Percentiles rank a stretch among this genome's conserved stretches.
Conservation (phyloP, 2,888 invertebrate species). For the Portevinia maculata region DNA sequence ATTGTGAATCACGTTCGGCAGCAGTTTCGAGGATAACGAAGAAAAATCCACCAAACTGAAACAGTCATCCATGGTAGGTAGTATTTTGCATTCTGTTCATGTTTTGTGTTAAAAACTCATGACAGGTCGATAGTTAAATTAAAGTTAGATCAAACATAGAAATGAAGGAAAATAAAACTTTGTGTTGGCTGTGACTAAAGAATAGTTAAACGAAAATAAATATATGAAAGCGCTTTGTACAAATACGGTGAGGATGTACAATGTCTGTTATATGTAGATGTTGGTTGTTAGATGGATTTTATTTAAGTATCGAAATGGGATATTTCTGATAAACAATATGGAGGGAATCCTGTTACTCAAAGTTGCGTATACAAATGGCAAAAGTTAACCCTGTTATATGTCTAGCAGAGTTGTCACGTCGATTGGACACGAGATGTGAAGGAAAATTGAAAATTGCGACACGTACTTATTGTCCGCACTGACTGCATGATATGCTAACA, state of each 20-base stretch:
- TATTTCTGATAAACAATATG: not conserved
- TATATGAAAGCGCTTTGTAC: not conserved
- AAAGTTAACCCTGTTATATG: not conserved
- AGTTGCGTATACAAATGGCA: not conserved
- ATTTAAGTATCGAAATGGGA: not conserved
- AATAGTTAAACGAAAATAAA: not conserved
- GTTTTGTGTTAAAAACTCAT: slow-evolving; percentile 29
- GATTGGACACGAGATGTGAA: not conserved
- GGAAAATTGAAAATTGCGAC: not conserved
- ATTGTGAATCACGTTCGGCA: slow-evolving; percentile 7
- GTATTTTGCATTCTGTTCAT: slow-evolving; percentile 34
- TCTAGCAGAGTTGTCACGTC: not conserved
- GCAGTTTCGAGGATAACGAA: slow-evolving; percentile 45
- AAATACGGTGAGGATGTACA: too few species aligned
- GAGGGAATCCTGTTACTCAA: not conserved
- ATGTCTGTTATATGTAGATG: too few species aligned
- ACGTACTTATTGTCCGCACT: not conserved
- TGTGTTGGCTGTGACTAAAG: slow-evolving; percentile 15
- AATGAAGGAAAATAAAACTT: slow-evolving; percentile 1
- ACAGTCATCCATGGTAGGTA: slow-evolving; percentile 26
- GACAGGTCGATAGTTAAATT: slow-evolving; percentile 32
- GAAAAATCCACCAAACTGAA: slow-evolving; percentile 56
- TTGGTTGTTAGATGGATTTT: too few species aligned
- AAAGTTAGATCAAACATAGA: slow-evolving; percentile 11
- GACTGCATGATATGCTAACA: slow-evolving; percentile 17